Evolutionary conservation across 1,140 invertebrate genomes (phyloP).

Genomic region (Drosophila repletoides): DNA sequence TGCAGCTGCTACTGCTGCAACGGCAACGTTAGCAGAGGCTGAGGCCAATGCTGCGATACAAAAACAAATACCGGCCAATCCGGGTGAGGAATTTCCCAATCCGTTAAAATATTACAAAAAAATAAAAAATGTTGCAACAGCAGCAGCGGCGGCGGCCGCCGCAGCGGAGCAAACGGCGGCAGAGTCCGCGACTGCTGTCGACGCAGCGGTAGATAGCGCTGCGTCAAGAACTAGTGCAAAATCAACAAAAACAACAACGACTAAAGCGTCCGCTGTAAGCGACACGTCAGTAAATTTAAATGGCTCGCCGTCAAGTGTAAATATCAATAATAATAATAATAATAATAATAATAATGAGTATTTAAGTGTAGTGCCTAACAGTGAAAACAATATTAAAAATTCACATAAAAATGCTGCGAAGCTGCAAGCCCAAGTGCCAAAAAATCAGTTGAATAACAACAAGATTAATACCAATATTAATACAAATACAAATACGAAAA

Average conservation of each 20-base stretch:
- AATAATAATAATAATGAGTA: constrained; percentile 46
- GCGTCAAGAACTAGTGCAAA: constrained; percentile 47
- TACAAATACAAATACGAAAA: constrained; percentile 8
- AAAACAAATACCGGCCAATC: neutral
- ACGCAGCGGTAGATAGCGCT: constrained; percentile 19
- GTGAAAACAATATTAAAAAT: constrained; percentile 23
- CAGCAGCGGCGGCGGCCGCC: neutral
- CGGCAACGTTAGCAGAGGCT: neutral
- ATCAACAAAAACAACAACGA: neutral
- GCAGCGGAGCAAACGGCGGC: neutral
- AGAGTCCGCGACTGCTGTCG: neutral
- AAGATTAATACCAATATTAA: constrained; percentile 38
- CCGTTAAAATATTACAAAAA: constrained; percentile 30
- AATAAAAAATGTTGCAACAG: constrained; percentile 18
- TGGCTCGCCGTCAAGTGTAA: constrained; percentile 44
- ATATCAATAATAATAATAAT: constrained; percentile 59
- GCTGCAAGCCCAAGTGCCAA: constrained; percentile 67
- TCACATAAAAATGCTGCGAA: neutral
- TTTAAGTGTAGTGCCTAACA: constrained; percentile 35
- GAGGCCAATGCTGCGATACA: neutral
- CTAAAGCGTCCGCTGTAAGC: constrained; percentile 8
- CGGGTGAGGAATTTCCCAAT: neutral
- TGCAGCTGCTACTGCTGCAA: neutral
- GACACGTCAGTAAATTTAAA: constrained; percentile 65
- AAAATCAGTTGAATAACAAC: constrained; percentile 63